Base-by-base conservation (phyloP, 1,140 invertebrate genomes). In the Galleria mellonella region DNA sequence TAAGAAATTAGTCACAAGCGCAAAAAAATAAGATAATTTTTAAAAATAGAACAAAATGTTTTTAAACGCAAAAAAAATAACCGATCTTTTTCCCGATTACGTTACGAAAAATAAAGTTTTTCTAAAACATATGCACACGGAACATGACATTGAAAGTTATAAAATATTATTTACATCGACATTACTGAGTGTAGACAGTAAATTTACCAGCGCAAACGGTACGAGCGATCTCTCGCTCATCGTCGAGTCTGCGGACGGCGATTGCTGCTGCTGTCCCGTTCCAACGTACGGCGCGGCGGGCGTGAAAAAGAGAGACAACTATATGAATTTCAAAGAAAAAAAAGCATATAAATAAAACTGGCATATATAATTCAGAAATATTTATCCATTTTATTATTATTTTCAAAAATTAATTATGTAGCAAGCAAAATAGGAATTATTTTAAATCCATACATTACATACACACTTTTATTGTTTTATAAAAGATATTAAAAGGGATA, bases 151-250 rank as follows among this genome's bases (percentile, higher is more conserved):
- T 44, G 43, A 67, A 32, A 47, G 30, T 47, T 38, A 29, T 37
- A 61, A 73, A 75, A 69, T 54, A 69, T 60, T 78, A 82, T 69
- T 82, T 76, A 78, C 74, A 76, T 82, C 74, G 62, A 76, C 51
- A 72, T 76, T 78, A 76, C 62, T 82, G 67, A 76, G 61, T 59
- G 68, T 65, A 51, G 68, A 72, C 64, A 77, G 66, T 77, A 77
- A 73, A 82, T 71, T 86, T 86, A 87, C 86, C 86, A 87, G 76
- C 56, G 83, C 82, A 67, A 83, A 87, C 27, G 86, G 86, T 40
- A 85, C 76, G 30, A 86, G 71, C 1, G 83, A 87, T 51, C 86
- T 58, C 60, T 87, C 86, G 64, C 86, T 87, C 84, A 87, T 86
- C 8, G 83, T 86, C 0, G 86, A 87, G 61, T 87, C 86, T 9